Evolutionary conservation across 2,888 invertebrate genomes (phyloP).

Genomic region (Synanthedon vespiformis): DNA sequence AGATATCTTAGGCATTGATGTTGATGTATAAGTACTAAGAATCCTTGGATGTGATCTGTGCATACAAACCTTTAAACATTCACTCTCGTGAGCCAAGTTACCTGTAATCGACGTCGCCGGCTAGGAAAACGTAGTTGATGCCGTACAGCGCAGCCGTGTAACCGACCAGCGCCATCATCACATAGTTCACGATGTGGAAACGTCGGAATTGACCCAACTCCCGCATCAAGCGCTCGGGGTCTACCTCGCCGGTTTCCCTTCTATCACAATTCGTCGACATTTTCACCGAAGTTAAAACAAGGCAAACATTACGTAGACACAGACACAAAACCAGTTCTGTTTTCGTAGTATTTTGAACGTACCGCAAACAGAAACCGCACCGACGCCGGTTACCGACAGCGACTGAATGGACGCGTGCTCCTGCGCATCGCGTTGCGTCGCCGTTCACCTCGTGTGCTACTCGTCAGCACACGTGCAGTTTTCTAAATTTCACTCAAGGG

Average conservation of each 20-base stretch:
- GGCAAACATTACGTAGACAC: background rate
- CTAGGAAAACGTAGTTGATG: constrained; percentile 52
- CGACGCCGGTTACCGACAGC: background rate
- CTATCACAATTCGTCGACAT: constrained; percentile 7
- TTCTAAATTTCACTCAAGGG: too few species aligned
- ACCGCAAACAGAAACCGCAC: background rate
- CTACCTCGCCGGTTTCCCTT: constrained; percentile 17
- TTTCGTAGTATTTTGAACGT: background rate
- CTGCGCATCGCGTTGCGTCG: too few species aligned
- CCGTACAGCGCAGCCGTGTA: constrained; percentile 35
- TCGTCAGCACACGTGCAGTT: too few species aligned
- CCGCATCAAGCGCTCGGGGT: constrained; percentile 44
- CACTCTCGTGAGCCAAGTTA: constrained; percentile 9
- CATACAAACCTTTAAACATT: too few species aligned
- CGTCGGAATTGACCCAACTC: constrained; percentile 47
- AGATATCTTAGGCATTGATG: too few species aligned
- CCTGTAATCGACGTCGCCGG: constrained; percentile 54
- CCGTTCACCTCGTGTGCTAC: too few species aligned
- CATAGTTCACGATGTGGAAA: constrained; percentile 45
- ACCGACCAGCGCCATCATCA: constrained; percentile 28
- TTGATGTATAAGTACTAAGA: too few species aligned
- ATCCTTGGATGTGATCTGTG: too few species aligned
- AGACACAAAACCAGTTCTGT: background rate
- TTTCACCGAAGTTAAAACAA: background rate
- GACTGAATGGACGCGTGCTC: constrained; percentile 1